Base-by-base conservation (phyloP, 2,113 vertebrate genomes). In the Scopus umbretta region DNA sequence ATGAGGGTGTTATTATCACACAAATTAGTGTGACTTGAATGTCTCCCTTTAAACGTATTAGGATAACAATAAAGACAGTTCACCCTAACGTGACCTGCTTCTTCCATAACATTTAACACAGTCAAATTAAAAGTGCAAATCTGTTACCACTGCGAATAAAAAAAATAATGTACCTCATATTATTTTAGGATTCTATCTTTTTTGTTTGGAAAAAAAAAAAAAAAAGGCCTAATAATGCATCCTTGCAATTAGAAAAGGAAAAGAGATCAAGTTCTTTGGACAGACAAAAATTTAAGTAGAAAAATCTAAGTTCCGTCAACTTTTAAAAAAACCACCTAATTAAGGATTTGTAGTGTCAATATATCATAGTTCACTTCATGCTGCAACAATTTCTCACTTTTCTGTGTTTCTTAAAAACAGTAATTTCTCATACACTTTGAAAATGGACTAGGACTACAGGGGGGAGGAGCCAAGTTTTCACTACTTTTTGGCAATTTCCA, bases 21-120 rank as follows among this genome's bases (percentile, higher is more conserved):
- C 81, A 96, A 86, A 90, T 95, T 97, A 75, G 88, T 74, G 56
- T 90, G 82, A 92, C 89, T 96, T 96, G 79, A 96, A 80, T 91
- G 92, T 97, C 95, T 97, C 91, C 78, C 67, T 97, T 97, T 96
- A 93, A 97, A 97, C 8, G 1, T 91, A 94, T 91, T 95, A 97
- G 82, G 95, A 89, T 96, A 96, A 97, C 97, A 97, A 96, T 88
- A 86, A 97, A 84, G 58, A 59, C 80, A 92, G 95, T 90, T 96
- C 91, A 94, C 67, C 76, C 66, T 78, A 84, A 94, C 67, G 68
- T 96, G 95, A 97, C 47, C 76, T 94, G 36, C 73, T 75, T 88
- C 96, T 96, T 97, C 95, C 91, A 88, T 96, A 97, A 85, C 74
- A 95, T 97, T 97, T 98, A 74, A 91, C 75, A 90, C 43, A 97